Conservation (phyloP, 2,113 vertebrate genomes). For the Hylia prasina region DNA sequence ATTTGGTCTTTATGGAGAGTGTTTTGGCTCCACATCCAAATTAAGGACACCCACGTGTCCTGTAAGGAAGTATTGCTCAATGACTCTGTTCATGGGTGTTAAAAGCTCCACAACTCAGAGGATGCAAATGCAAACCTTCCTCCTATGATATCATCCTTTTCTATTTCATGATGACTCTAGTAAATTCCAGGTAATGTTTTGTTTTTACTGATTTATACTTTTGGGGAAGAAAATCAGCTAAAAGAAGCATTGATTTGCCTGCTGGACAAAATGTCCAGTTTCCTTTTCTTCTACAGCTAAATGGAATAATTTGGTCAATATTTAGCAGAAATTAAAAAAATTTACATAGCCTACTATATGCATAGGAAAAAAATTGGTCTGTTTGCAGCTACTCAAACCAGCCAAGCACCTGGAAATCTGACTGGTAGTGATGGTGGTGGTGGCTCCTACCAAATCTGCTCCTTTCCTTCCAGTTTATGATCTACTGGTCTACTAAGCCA, state of each 20-base stretch:
- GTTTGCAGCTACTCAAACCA: not conserved
- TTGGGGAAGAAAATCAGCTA: not conserved
- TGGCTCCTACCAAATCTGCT: not conserved
- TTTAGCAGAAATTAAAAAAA: not conserved
- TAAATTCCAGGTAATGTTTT: not conserved
- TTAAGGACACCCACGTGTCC: not conserved
- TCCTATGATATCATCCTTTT: not conserved
- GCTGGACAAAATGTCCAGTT: not conserved
- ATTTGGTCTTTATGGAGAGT: not conserved
- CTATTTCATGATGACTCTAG: not conserved
- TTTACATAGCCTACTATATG: not conserved
- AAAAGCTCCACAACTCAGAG: not conserved
- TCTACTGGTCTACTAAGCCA: not conserved
- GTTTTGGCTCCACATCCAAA: not conserved
- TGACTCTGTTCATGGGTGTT: not conserved
- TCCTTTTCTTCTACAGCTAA: not conserved
- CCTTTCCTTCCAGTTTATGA: not conserved
- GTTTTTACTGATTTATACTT: constrained; percentile 15
- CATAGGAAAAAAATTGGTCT: not conserved
- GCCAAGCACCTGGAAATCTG: not conserved
- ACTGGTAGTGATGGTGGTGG: not conserved
- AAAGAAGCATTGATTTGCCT: not conserved
- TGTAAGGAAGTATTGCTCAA: not conserved
- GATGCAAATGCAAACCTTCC: not conserved
- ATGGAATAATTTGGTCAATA: not conserved